Evolutionary conservation across 2,797 vertebrate genomes (phyloP), one percentile per base, ranked within the genome.

Genomic region (Loris lydekkerianus): DNA sequence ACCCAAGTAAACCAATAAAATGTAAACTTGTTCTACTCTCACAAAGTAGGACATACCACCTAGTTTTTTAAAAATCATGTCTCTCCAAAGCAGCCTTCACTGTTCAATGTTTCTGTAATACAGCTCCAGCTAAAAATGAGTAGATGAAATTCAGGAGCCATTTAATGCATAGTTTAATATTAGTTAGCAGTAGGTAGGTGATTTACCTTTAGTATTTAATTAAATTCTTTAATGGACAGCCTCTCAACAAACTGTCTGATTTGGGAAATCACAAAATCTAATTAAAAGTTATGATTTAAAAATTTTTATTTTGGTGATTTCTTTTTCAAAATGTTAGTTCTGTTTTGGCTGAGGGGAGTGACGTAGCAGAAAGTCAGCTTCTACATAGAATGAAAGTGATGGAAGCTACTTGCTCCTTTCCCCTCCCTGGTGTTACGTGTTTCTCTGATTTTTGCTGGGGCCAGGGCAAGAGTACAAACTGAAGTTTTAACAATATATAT

Each of bases 261-360:
- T 93, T 91, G 40, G 23, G 21, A 95, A 93, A 78, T 73, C 58
- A 31, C 7, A 53, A 93, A 94, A 69, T 70, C 7, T 84, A 77
- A 27, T 31, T 20, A 75, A 91, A 78, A 27, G 6, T 94, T 86
- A 89, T 1, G 15, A 5, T 25, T 73, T 89, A 20, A 20, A 56
- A 46, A 8, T 15, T 84, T 73, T 85, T 40, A 76, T 76, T 89
- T 94, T 70, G 60, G n/a, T 37, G 10, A 75, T 92, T 94, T 34
- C 15, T 75, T 88, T 70, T 49, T 72, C 27, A 88, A 53, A 53
- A 60, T 43, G 3, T 49, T 37, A 69, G 37, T 37, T 83, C 58
- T 29, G 2, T 63, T 75, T 91, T 75, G 81, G 23, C 60, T 58
- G 83, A 37, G 3, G 18, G 73, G 69, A 91, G 31, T 75, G 11